Conservation (phyloP, 2,797 vertebrate species). For the Malurus leucopterus region DNA sequence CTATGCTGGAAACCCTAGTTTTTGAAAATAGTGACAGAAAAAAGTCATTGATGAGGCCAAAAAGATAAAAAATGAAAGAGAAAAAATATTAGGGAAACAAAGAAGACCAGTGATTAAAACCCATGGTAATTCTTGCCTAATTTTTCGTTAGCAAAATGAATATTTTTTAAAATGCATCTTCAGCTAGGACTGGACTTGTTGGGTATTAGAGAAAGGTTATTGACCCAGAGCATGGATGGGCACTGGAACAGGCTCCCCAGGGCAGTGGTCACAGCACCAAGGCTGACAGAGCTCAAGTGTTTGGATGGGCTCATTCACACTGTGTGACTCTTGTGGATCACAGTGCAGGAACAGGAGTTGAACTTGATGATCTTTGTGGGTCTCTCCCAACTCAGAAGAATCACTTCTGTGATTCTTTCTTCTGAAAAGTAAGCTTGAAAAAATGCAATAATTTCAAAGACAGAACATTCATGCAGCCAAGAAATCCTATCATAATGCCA, state of each 20-base stretch:
- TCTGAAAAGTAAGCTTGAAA: neutral
- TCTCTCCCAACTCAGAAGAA: neutral
- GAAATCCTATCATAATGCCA: neutral
- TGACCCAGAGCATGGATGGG: rapidly evolving
- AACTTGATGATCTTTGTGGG: no score
- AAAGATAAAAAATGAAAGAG: neutral
- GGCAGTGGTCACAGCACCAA: neutral
- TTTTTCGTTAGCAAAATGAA: neutral
- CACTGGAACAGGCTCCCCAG: neutral
- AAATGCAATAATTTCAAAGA: neutral
- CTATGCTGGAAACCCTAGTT: neutral
- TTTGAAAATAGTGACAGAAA: neutral
- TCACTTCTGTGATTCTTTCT: neutral
- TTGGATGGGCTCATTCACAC: rapidly evolving
- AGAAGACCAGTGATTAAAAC: neutral
- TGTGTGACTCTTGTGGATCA: neutral
- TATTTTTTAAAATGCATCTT: neutral
- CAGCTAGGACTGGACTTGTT: neutral
- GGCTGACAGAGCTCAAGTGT: rapidly evolving
- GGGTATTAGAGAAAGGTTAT: neutral
- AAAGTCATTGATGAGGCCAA: neutral
- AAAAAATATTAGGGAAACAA: neutral
- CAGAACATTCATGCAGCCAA: neutral
- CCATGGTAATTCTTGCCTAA: neutral
- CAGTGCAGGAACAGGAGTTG: neutral